Evolutionary conservation across 2,888 invertebrate genomes (phyloP).

Genomic region (Pachliopta kotzebuea): DNA sequence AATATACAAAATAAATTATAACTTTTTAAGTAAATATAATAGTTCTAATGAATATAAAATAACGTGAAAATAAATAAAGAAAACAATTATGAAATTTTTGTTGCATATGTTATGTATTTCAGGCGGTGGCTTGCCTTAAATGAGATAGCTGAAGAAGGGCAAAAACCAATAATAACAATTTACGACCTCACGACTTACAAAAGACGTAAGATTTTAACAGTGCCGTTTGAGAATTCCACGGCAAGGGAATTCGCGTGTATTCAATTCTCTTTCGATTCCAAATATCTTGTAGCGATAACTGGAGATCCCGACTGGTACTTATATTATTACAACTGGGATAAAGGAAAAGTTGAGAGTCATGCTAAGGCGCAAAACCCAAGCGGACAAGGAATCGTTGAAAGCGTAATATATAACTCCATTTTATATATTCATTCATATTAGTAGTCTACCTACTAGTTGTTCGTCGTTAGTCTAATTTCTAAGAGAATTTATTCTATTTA

Average conservation of each 20-base stretch:
- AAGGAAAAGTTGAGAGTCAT: conserved; percentile 88
- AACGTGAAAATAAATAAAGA: too few species aligned
- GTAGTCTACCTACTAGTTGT: too few species aligned
- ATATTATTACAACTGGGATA: conserved; percentile 91
- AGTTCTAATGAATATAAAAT: too few species aligned
- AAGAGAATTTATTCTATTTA: conserved; percentile 44
- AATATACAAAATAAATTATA: too few species aligned
- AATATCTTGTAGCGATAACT: conserved; percentile 88
- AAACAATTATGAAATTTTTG: too few species aligned
- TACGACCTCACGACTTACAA: conserved; percentile 87
- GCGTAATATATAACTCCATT: conserved; percentile 44
- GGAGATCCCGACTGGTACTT: conserved; percentile 91
- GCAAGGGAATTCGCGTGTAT: conserved; percentile 85
- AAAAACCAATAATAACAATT: conserved; percentile 84
- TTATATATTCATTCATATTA: too few species aligned
- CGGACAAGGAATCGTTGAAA: conserved; percentile 83
- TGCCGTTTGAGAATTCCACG: conserved; percentile 81
- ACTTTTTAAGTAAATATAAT: too few species aligned
- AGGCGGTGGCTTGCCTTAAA: conserved; percentile 84
- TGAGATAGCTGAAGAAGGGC: conserved; percentile 82
- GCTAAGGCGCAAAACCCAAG: conserved; percentile 86
- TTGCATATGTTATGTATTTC: conserved; percentile 35
- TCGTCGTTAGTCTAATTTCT: too few species aligned
- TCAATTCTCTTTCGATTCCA: conserved; percentile 90
- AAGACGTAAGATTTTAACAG: conserved; percentile 83